Conservation (phyloP, 2,888 invertebrate species). For the Trachelus stipa region DNA sequence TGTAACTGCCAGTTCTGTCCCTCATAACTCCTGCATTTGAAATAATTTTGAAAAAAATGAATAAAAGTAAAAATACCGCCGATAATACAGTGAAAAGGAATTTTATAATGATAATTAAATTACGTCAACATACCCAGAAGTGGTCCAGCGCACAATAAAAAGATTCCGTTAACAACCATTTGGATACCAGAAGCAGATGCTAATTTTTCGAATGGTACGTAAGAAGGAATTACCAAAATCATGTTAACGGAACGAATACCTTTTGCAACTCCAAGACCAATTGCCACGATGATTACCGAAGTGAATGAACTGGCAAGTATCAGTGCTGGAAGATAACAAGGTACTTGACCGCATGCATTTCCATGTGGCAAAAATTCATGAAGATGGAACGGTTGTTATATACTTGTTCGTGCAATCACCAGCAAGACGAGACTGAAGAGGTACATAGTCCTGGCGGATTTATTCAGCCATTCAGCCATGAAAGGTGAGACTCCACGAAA, state of each 20-base stretch:
- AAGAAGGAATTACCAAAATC: conserved; percentile 76
- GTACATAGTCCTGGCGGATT: conserved; percentile 75
- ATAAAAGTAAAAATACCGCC: background rate
- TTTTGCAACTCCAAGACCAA: conserved; percentile 75
- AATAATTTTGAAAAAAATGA: conserved; percentile 15
- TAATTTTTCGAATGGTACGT: conserved; percentile 76
- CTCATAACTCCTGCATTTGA: conserved; percentile 72
- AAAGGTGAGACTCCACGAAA: conserved; percentile 76
- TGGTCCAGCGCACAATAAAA: conserved; percentile 72
- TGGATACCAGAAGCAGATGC: conserved; percentile 79
- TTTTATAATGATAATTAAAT: background rate
- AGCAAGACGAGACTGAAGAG: conserved; percentile 72
- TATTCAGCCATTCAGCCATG: conserved; percentile 74
- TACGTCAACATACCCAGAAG: conserved; percentile 69
- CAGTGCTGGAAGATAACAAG: conserved; percentile 58
- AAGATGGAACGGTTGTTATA: conserved; percentile 12
- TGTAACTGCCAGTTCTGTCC: conserved; percentile 73
- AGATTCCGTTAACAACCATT: conserved; percentile 76
- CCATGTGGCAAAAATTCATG: conserved; percentile 15
- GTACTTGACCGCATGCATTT: background rate
- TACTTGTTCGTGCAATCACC: conserved; percentile 73
- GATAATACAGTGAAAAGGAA: background rate
- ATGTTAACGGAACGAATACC: conserved; percentile 79
- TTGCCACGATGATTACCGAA: conserved; percentile 68
- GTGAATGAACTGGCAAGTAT: conserved; percentile 58